Evolutionary conservation across 37 sponge, comb jelly and placozoan genomes (phyloP).

Genomic region (Chondrilla cf. caribensis): DNA sequence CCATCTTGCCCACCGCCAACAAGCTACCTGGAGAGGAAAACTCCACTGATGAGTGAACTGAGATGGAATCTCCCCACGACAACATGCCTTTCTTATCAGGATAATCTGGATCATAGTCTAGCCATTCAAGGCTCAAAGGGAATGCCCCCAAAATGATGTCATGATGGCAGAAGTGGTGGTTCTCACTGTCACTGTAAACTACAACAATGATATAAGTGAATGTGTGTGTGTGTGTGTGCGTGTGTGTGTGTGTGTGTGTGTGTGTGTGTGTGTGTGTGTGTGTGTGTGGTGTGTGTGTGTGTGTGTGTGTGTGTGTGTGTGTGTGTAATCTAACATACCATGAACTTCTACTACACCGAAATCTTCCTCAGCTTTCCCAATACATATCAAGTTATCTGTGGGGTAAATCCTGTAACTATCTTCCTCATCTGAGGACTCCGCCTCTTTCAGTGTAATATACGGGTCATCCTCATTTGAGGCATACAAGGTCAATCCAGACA

Average conservation of each 20-base stretch:
- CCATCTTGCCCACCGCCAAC: slow-evolving; percentile 86
- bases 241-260: no score
- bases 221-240: no score
- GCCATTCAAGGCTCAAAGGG: slow-evolving; percentile 89
- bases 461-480: slow-evolving; percentile 84
- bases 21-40: slow-evolving; percentile 53
- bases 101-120: slow-evolving; percentile 79
- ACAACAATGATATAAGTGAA: not conserved
- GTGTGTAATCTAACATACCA: slow-evolving; percentile 29
- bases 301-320: no score
- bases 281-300: no score
- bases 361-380: slow-evolving; percentile 91
- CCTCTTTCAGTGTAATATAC: slow-evolving; percentile 84
- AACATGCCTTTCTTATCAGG: slow-evolving; percentile 62
- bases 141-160: slow-evolving; percentile 82
- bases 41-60: no score
- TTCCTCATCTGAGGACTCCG: slow-evolving; percentile 55
- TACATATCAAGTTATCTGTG: slow-evolving; percentile 80
- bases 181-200: slow-evolving; percentile 61
- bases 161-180: slow-evolving; percentile 78
- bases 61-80: no score
- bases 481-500: slow-evolving; percentile 75
- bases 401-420: slow-evolving; percentile 66
- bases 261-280: no score
- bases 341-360: slow-evolving; percentile 89